Evolutionary conservation across 2,113 vertebrate species (phyloP).

Genomic region (Numida meleagris): DNA sequence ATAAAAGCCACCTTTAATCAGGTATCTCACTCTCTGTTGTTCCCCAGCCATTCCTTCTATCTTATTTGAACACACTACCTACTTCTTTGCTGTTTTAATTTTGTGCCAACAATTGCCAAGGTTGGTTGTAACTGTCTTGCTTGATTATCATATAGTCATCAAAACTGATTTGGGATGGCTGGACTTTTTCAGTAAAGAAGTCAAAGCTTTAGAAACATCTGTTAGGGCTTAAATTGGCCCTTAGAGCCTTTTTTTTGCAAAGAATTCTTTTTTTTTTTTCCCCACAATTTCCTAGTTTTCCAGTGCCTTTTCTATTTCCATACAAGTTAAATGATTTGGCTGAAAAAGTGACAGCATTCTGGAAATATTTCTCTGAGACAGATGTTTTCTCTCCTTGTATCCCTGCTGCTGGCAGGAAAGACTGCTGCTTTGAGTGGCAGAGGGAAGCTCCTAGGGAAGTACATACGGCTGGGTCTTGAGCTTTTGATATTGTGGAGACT

Average conservation of each 20-base stretch:
- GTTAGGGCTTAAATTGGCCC: background rate
- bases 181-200: background rate
- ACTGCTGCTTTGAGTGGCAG: background rate
- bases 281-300: background rate
- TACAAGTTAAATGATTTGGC: background rate
- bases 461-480: background rate
- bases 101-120: background rate
- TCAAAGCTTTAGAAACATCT: background rate
- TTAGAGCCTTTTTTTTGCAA: background rate
- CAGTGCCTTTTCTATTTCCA: background rate
- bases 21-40: background rate
- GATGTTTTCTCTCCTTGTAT: background rate
- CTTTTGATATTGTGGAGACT: background rate
- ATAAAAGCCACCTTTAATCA: background rate
- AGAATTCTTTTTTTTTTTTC: background rate
- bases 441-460: background rate
- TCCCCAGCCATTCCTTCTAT: background rate
- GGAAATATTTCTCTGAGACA: background rate
- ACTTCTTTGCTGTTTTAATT: background rate
- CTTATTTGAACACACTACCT: background rate
- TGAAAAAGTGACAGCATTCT: background rate
- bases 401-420: background rate
- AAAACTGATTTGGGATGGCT: background rate
- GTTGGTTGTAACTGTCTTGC: accelerated
- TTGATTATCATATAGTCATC: background rate